Base-by-base conservation (phyloP, 2,888 invertebrate genomes). In the Oscheius sp. region DNA sequence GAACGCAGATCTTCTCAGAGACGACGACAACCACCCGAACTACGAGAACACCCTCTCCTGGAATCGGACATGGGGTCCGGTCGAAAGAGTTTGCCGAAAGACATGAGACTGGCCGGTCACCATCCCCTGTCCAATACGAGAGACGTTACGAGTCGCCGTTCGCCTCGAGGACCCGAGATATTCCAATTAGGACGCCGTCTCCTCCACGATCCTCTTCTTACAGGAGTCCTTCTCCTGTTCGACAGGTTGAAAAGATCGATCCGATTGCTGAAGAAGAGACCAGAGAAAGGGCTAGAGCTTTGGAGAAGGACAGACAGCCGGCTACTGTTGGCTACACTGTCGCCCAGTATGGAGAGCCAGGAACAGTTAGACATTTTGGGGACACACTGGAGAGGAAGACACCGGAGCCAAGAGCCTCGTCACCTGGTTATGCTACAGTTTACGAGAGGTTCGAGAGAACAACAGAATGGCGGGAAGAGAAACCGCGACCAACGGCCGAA, bases 301-400 rank as follows among this genome's bases (percentile, higher is more conserved):
- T 57, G 9, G 75, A 73, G 29, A 76, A 73, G 48, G 70, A 75
- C 7, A 53, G 42, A 11, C 75, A 75, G 11, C 53, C 62, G 9
- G 13, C 55, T 1, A 37, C 53, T 51, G 70, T 86, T 1, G 86
- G 86, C 21, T 88, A 86, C 75, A 88, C 88, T 33, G 87, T 88
- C 32, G 86, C 87, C 11, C 82, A 83, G 37, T 87, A 86, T 47
- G 85, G 85, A 50, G 77, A 84, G 50, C 75, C 78, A 7, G 80
- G 74, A 4, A 51, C 35, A 10, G 35, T 68, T 10, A 80, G 60
- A 76, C 65, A 82, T 59, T 80, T 79, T 53, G 82, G 82, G 57
- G 80, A 80, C 60, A 80, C 80, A 1, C 68, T 80, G 29, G 82
- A 82, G 35, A 77, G 75, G n/a, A 70, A 60, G 29, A 42, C 55